Conservation (phyloP, 2,113 vertebrate genomes). For the Ammospiza caudacuta region DNA sequence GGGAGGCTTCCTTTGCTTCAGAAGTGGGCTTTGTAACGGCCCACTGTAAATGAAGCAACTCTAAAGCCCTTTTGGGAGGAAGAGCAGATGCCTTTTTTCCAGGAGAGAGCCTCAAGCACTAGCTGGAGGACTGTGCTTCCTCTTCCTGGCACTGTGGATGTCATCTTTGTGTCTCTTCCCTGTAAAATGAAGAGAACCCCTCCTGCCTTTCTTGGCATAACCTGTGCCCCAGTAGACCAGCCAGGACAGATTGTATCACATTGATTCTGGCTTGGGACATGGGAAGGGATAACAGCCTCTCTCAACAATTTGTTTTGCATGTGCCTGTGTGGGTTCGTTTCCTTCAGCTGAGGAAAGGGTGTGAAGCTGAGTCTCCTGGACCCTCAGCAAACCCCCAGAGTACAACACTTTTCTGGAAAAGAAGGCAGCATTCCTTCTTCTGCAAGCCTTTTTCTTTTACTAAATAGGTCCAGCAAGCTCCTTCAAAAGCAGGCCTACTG, state of each 20-base stretch:
- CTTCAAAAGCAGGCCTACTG: neutral
- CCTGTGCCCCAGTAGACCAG: neutral
- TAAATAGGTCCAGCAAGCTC: neutral
- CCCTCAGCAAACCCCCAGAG: neutral
- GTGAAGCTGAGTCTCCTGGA: neutral
- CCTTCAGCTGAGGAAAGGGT: neutral
- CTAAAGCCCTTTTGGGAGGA: neutral
- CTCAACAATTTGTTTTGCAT: neutral
- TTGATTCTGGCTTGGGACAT: neutral
- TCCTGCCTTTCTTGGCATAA: neutral
- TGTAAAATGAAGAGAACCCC: neutral
- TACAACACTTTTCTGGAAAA: neutral
- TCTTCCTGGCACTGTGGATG: neutral
- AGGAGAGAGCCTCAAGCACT: neutral
- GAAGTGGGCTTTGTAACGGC: neutral
- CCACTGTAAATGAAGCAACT: neutral
- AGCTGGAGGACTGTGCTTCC: neutral
- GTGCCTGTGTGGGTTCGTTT: neutral
- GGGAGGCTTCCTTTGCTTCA: neutral
- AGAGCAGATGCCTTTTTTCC: neutral
- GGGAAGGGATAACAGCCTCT: neutral
- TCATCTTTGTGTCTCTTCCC: fast-evolving
- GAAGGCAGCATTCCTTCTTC: neutral
- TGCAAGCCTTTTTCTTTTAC: neutral
- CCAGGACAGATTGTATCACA: neutral